Percentiles rank a stretch among this genome's conserved stretches.
Evolutionary conservation across 2,113 vertebrate genomes (phyloP).

Genomic region (Oriolus oriolus): DNA sequence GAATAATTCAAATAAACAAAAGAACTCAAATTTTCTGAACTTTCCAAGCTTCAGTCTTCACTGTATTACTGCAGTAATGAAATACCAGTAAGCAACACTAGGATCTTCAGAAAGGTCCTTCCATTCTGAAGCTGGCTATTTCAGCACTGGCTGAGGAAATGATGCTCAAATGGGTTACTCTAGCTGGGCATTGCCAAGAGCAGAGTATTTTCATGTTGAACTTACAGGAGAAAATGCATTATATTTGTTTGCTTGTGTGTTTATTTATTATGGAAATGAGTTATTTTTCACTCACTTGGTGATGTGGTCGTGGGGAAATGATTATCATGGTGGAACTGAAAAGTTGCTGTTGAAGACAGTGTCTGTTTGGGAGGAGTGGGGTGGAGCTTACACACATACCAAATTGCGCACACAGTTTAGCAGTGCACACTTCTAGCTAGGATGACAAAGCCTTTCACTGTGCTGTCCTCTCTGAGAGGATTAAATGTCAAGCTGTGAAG

Average conservation of each 20-base stretch:
- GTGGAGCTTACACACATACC: not conserved
- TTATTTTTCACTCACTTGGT: not conserved
- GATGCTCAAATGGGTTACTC: not conserved
- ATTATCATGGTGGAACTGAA: not conserved
- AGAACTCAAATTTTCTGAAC: not conserved
- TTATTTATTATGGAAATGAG: not conserved
- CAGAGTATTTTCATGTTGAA: not conserved
- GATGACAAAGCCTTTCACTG: not conserved
- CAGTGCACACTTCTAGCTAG: not conserved
- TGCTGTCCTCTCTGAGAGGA: not conserved
- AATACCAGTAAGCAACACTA: not conserved
- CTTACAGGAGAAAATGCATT: not conserved
- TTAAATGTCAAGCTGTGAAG: not conserved
- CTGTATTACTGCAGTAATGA: not conserved
- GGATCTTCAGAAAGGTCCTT: not conserved
- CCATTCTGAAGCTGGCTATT: not conserved
- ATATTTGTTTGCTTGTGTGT: not conserved
- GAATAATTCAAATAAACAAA: not conserved
- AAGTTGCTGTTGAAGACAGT: not conserved
- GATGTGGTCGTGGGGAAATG: not conserved
- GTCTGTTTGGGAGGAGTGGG: not conserved
- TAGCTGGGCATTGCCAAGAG: not conserved
- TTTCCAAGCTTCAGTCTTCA: not conserved
- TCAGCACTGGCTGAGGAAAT: not conserved
- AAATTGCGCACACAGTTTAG: not conserved